Evolutionary conservation across 2,797 vertebrate genomes (phyloP), one percentile per base, ranked within the genome.

Genomic region (Distichodus sexfasciatus): DNA sequence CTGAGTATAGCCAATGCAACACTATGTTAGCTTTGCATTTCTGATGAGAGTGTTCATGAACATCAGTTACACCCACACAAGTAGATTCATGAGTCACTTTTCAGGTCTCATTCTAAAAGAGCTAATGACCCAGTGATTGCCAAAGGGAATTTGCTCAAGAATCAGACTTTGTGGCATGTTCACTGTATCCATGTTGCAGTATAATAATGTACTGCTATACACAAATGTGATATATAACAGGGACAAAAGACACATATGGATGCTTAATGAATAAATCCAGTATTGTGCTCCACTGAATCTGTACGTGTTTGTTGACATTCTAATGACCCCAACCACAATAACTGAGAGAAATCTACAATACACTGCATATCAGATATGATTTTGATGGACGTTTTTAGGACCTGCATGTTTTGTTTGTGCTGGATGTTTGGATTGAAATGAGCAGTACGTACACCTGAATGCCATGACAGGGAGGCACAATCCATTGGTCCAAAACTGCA

Each of bases 221-320:
- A 62, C 10, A 54, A 46, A 54, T 46, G 19, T 44, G 11, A 53
- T n/a, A 43, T 54, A 3, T 10, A 60, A 63, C 29, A 44, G 23
- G n/a, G 38, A 33, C 14, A 2, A 29, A 5, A 38, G 14, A 12
- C 21, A 62, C 11, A 19, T 35, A 44, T 44, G 1, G 44, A 26
- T 1, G n/a, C 0, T 12, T 24, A 33, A 35, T 26, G 6, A 62
- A 70, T 62, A 70, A 55, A 55, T 63, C 12, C n/a, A 60, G 19
- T 62, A 7, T 36, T 63, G 15, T 47, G 24, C 36, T 21, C 7
- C 21, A 54, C 14, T 12, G 17, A n/a, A 19, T 9, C 4, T 58
- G n/a, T 28, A 19, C 38, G 10, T 19, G 15, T 28, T 12, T 48
- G 12, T 48, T 8, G 31, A 9, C 31, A 4, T 53, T 53, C 14